Evolutionary conservation across 2,888 invertebrate genomes (phyloP), one percentile per base, ranked within the genome.

Genomic region (Pyrochroa serraticornis): DNA sequence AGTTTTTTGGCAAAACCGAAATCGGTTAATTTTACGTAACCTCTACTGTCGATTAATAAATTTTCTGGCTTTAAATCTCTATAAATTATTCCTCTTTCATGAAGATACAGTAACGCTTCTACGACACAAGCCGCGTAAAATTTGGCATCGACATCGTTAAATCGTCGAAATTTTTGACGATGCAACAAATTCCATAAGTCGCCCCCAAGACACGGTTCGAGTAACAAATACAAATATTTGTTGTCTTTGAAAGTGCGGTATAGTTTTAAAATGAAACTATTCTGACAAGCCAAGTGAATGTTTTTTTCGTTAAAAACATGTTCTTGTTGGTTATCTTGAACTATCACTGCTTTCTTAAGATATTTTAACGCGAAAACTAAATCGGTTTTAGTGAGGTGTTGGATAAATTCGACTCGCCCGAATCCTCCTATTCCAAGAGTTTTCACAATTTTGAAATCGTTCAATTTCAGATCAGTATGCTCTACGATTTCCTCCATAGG

Each of bases 51-150:
- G 1, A 96, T 80, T 84, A 96, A 89, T 47, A 96, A 82, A 77
- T 96, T 96, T 80, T 96, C 96, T 0, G 96, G 96, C 73, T 96
- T 97, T 43, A 96, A 84, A 79, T 96, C 96, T 62, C 96, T 83
- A 67, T 85, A 85, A 57, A 96, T 89, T 63, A 95, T 91, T 65
- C 90, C 88, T 69, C 89, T 85, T 3, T 87, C 83, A 76, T 96
- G 96, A 6, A 96, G 82, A 77, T 93, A 95, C 66, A 90, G 89
- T 68, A 96, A 88, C 0, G 95, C 96, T 77, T 95, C 93, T 8
- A 95, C 84, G 0, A 95, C 95, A 77, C 95, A 95, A 0, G 89
- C 95, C 8, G 91, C 86, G 84, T 94, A 93, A 78, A 95, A 96
- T 53, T 90, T 86, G 0, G 94, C 87, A 1, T 90, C 88, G 64